phyloP scores from a whole-genome alignment of 1,140 invertebrate genomes.

The Atta cephalotes region DNA sequence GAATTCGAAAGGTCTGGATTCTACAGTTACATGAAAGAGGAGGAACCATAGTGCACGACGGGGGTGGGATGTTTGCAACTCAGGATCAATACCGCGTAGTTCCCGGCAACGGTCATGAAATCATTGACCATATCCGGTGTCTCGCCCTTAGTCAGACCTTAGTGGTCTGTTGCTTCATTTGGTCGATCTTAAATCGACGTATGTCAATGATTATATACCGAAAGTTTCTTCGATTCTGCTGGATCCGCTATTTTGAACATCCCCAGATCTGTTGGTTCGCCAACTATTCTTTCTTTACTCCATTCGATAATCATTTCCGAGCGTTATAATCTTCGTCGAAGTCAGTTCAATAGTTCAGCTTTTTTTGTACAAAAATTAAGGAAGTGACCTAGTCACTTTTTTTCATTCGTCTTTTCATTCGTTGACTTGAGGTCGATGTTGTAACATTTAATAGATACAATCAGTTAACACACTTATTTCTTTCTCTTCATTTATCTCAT shows the following conservation, averaged over 20 bases:
- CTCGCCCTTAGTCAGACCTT: not conserved
- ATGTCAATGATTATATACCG: conserved; percentile 39
- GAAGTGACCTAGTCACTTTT: conserved; percentile 22
- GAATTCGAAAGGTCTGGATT: conserved; percentile 26
- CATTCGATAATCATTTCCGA: not conserved
- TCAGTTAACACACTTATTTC: conserved; percentile 8
- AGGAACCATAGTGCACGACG: conserved; percentile 47
- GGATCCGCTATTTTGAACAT: conserved; percentile 65
- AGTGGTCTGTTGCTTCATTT: not conserved
- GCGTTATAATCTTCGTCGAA: not conserved
- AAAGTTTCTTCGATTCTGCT: not conserved
- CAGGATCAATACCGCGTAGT: conserved; percentile 61
- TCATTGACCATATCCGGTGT: conserved; percentile 25
- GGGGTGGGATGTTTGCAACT: conserved; percentile 42
- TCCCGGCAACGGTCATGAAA: conserved; percentile 46
- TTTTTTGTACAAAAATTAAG: not conserved
- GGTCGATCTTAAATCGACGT: conserved; percentile 62
- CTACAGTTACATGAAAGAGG: conserved; percentile 62
- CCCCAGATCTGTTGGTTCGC: not conserved
- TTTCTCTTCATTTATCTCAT: not conserved
- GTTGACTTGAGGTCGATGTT: too few species aligned
- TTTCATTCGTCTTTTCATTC: not conserved
- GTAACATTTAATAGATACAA: conserved; percentile 1
- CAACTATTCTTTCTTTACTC: not conserved
- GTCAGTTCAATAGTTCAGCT: too few species aligned